A percentile compares a stretch with the other conserved stretches of the same genome.
Conservation (phyloP, 2,113 vertebrate species). For the Entomyzon cyanotis region DNA sequence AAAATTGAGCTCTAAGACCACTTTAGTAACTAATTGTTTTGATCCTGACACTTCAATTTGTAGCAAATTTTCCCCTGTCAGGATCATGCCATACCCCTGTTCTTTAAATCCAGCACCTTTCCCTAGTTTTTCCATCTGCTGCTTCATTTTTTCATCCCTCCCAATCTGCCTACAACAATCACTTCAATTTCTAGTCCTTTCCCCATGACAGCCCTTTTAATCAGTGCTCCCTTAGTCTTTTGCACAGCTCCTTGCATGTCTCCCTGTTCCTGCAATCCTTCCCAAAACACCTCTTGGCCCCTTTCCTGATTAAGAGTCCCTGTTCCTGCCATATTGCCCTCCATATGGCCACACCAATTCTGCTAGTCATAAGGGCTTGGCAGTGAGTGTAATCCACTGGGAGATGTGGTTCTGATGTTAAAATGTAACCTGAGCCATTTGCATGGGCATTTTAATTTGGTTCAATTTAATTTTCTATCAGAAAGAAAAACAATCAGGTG, state of each 20-base stretch:
- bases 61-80: not conserved
- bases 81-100: not conserved
- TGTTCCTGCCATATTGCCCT: not conserved
- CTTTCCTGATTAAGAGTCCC: not conserved
- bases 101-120: not conserved
- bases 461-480: not conserved
- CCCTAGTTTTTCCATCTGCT: not conserved
- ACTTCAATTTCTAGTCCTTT: not conserved
- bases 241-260: not conserved
- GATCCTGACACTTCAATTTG: not conserved
- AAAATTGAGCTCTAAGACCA: not conserved
- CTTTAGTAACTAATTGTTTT: not conserved
- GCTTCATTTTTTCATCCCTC: not conserved
- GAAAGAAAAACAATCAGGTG: not conserved
- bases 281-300: not conserved
- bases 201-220: not conserved
- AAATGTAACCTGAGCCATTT: not conserved
- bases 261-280: not conserved
- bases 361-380: not conserved
- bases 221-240: not conserved
- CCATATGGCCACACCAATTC: not conserved
- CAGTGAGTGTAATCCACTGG: not conserved
- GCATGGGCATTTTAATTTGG: not conserved
- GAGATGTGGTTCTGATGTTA: not conserved
- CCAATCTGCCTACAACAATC: not conserved